Conservation (phyloP, 2,888 invertebrate species). For the Podotricha telesiphe region DNA sequence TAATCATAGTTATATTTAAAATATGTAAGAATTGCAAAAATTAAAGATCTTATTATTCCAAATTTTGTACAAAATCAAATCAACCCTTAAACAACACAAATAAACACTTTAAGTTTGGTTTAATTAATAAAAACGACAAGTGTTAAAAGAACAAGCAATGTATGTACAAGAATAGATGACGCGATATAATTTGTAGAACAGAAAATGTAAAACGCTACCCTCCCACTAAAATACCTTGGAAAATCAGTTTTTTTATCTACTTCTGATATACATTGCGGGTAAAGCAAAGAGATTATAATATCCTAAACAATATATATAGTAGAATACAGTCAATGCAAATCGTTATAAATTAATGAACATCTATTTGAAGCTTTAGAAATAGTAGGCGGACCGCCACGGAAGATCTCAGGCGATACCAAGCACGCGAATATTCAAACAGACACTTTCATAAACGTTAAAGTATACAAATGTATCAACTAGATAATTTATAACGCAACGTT, state of each 20-base stretch:
- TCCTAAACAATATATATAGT: not conserved
- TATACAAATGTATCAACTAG: constrained; percentile 42
- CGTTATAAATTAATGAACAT: not conserved
- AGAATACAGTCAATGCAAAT: not conserved
- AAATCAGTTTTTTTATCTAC: too few relatives aligned
- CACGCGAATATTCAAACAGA: constrained; percentile 46
- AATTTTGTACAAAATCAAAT: too few relatives aligned
- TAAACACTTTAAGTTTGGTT: not conserved
- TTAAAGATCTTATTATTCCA: too few relatives aligned
- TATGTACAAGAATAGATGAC: constrained; percentile 41
- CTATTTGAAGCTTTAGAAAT: constrained; percentile 13
- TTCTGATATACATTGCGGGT: constrained; percentile 22
- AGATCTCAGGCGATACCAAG: constrained; percentile 45
- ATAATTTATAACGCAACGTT: constrained; percentile 43
- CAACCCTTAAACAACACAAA: not conserved
- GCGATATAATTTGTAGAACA: constrained; percentile 44
- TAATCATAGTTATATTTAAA: too few relatives aligned
- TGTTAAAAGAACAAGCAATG: constrained; percentile 40
- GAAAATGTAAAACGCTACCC: constrained; percentile 39
- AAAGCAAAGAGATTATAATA: not conserved
- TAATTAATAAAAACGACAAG: constrained; percentile 22
- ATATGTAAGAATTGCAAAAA: too few relatives aligned
- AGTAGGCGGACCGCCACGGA: constrained; percentile 44
- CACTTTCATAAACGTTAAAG: constrained; percentile 45
- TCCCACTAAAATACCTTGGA: constrained; percentile 8